These are phyloP conservation scores for Dryas iulia DNA, from an alignment of 1,140 invertebrate species.

Conservation along the genomic window DNA sequence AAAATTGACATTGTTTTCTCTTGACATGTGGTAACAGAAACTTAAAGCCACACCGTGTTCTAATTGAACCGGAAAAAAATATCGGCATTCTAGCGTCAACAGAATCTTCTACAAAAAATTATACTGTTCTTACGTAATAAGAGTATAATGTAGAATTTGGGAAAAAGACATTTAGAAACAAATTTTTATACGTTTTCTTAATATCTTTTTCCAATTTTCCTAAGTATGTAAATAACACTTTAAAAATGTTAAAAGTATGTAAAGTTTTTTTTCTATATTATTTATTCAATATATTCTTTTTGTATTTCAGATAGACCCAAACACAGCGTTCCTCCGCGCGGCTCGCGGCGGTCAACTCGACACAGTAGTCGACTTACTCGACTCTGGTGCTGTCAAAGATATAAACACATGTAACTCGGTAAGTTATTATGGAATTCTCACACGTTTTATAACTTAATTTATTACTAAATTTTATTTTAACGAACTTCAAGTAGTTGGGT, in stretches of 20 bases:
- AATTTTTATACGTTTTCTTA: too few species aligned
- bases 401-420: slow-evolving; percentile 99
- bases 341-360: slow-evolving; percentile 97
- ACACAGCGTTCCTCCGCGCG: slow-evolving; percentile 93
- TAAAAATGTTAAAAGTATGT: background rate
- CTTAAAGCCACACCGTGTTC: background rate
- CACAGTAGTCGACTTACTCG: slow-evolving; percentile 96
- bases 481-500: too few species aligned
- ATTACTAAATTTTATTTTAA: too few species aligned
- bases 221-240: too few species aligned
- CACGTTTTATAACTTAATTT: background rate
- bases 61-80: background rate
- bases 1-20: too few species aligned
- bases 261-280: background rate
- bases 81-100: background rate
- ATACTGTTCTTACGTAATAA: too few species aligned
- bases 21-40: too few species aligned
- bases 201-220: too few species aligned
- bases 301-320: slow-evolving; percentile 88
- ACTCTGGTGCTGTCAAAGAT: slow-evolving; percentile 91
- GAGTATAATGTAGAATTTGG: too few species aligned
- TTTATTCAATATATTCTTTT: slow-evolving; percentile 26
- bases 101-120: too few species aligned
- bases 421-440: slow-evolving; percentile 72
- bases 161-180: too few species aligned